Percentiles rank a stretch among this genome's conserved stretches.
Conservation (phyloP, 2,888 invertebrate species). For the Junonia oenone region DNA sequence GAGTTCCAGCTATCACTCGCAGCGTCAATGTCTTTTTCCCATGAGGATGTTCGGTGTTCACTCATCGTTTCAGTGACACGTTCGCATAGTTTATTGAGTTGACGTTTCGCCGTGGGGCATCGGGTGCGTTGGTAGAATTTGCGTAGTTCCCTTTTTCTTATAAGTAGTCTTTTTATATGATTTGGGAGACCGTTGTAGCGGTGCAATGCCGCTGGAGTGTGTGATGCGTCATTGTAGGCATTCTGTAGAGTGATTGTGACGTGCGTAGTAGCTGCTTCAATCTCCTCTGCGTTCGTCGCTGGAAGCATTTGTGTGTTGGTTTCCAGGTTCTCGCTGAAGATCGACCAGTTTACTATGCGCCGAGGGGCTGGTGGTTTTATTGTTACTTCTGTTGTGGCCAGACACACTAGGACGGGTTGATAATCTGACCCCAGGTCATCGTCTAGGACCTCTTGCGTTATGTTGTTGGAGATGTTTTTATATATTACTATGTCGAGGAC, state of each 20-base stretch:
- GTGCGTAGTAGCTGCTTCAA: not conserved
- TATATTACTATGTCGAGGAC: slow-evolving; percentile 20
- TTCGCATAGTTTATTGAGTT: not conserved
- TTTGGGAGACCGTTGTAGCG: not conserved
- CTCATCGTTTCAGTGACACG: not conserved
- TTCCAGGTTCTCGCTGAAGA: not conserved
- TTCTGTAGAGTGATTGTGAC: not conserved
- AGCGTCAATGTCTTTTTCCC: slow-evolving; percentile 9
- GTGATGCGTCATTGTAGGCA: not conserved
- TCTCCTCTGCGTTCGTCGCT: not conserved
- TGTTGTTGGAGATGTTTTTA: not conserved
- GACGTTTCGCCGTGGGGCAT: slow-evolving; percentile 12
- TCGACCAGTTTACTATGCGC: not conserved
- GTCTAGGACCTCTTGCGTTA: not conserved
- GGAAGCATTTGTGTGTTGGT: not conserved
- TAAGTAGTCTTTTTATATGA: not conserved
- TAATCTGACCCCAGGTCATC: not conserved
- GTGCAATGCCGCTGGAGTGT: not conserved
- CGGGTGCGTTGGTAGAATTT: slow-evolving; percentile 13
- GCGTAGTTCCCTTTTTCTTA: slow-evolving; percentile 1
- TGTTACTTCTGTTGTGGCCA: not conserved
- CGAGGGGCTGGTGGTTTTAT: not conserved
- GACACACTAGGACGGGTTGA: not conserved
- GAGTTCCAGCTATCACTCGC: not conserved
- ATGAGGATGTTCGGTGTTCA: not conserved